A percentile compares a stretch with the other conserved stretches of the same genome.
Evolutionary conservation across 2,113 vertebrate genomes (phyloP).

Genomic region (Crotalus tigris): DNA sequence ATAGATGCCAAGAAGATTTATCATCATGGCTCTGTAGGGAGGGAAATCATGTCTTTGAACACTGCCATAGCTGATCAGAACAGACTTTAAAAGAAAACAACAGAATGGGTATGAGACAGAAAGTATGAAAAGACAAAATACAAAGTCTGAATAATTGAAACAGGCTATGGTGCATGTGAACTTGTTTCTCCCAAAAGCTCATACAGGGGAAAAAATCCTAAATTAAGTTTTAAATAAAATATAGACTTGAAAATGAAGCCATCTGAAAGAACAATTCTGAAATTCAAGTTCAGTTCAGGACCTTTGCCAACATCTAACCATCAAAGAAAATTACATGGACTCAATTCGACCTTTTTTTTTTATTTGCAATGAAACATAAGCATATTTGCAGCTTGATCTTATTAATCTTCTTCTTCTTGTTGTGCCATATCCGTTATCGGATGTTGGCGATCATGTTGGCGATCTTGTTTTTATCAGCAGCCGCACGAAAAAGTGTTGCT

Average conservation of each 20-base stretch:
- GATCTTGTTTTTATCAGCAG: too few relatives aligned
- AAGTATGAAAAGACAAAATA: not conserved
- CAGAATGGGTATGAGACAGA: not conserved
- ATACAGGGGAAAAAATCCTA: not conserved
- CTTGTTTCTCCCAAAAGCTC: not conserved
- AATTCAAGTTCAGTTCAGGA: not conserved
- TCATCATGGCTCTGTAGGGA: not conserved
- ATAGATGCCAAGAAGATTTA: slow-evolving; percentile 15
- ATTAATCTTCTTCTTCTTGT: not conserved
- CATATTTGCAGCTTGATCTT: not conserved
- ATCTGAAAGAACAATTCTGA: not conserved
- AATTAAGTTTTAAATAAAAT: not conserved
- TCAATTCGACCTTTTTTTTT: not conserved
- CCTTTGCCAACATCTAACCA: not conserved
- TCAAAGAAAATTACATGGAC: not conserved
- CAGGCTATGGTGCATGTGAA: not conserved
- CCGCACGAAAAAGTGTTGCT: too few relatives aligned
- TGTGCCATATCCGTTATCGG: too few relatives aligned
- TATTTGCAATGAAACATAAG: not conserved
- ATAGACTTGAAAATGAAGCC: not conserved
- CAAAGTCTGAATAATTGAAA: slow-evolving; percentile 21
- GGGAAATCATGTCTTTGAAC: slow-evolving; percentile 19
- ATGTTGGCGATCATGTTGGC: too few relatives aligned
- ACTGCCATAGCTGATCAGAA: not conserved
- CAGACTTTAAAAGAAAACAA: not conserved